These are phyloP conservation scores for Hippolais icterina DNA, from an alignment of 2,113 vertebrate species.

Conservation along the genomic window DNA sequence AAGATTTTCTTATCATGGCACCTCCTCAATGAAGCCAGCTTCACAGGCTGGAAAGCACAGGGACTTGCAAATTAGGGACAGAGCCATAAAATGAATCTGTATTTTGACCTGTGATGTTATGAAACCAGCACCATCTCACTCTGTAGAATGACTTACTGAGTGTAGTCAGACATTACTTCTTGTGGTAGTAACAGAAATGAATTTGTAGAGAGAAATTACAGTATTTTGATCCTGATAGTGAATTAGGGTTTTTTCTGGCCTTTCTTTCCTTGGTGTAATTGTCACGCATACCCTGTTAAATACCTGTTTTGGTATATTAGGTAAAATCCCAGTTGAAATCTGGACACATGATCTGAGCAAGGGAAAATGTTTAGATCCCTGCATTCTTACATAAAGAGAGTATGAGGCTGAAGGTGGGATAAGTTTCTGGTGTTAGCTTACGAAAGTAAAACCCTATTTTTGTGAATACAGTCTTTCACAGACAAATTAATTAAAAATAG, in stretches of 20 bases:
- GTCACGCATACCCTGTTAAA: background rate
- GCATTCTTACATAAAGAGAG: background rate
- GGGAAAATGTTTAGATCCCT: background rate
- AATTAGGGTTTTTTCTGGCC: background rate
- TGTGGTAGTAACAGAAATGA: background rate
- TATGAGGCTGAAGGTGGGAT: background rate
- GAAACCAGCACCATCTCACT: background rate
- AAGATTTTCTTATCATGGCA: background rate
- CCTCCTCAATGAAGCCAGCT: background rate
- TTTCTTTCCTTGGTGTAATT: background rate
- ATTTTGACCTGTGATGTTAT: background rate
- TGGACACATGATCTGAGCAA: background rate
- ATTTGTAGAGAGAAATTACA: background rate
- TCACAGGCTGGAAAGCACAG: background rate
- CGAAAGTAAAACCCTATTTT: background rate
- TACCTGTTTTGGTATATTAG: background rate
- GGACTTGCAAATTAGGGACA: background rate
- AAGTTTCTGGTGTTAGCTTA: background rate
- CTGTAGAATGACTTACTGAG: background rate
- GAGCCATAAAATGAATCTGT: background rate
- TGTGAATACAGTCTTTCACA: rapidly evolving
- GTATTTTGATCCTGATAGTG: background rate
- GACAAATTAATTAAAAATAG: background rate
- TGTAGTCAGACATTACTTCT: background rate
- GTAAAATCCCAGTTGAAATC: background rate